Evolutionary conservation across 2,888 invertebrate genomes (phyloP).

Genomic region (Pandemis heparana): DNA sequence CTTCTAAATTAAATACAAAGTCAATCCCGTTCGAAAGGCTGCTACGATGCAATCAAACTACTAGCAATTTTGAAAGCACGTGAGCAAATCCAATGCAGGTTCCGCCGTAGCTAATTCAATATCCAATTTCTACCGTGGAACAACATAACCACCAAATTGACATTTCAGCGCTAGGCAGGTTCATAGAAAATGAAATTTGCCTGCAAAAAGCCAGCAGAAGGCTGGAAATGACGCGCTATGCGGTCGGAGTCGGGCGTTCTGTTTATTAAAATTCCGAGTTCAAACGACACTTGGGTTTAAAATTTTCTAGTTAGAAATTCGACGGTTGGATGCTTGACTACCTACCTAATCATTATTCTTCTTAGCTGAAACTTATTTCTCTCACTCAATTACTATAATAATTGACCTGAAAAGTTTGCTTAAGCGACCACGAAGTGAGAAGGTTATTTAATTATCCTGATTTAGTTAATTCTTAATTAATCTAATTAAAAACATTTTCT

Average conservation of each 20-base stretch:
- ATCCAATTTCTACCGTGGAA: constrained; percentile 20
- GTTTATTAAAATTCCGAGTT: constrained; percentile 25
- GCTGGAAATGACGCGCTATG: constrained; percentile 13
- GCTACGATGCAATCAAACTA: background rate
- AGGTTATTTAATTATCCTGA: too few relatives aligned
- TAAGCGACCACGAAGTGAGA: too few relatives aligned
- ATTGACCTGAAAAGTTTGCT: too few relatives aligned
- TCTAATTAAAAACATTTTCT: too few relatives aligned
- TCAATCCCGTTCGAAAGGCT: background rate
- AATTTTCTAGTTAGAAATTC: constrained; percentile 18
- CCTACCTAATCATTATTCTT: background rate
- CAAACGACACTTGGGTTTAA: constrained; percentile 6
- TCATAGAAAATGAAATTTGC: constrained; percentile 25
- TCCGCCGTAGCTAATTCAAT: constrained; percentile 23
- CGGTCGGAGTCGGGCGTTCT: background rate
- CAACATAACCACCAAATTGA: constrained; percentile 24
- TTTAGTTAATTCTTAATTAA: background rate
- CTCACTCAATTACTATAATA: too few relatives aligned
- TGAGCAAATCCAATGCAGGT: constrained; percentile 27
- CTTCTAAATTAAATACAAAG: background rate
- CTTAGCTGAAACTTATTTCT: too few relatives aligned
- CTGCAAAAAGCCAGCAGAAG: constrained; percentile 7
- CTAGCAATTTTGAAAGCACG: constrained; percentile 7
- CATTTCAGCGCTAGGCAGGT: constrained; percentile 23
- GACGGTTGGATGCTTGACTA: background rate